These are phyloP conservation scores for Leptogaster cylindrica DNA, from an alignment of 2,888 invertebrate genomes.

Conservation along the genomic window DNA sequence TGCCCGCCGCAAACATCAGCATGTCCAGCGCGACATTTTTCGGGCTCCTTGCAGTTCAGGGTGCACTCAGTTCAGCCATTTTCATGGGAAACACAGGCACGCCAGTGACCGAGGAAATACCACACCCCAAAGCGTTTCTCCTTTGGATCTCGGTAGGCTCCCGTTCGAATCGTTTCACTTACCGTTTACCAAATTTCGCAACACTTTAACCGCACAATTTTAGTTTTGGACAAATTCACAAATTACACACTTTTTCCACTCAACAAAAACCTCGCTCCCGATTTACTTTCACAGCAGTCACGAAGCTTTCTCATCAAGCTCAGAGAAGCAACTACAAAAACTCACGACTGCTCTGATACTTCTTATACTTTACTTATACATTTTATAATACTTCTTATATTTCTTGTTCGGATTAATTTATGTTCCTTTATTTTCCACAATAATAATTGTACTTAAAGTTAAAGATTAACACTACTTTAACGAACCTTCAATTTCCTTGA, in stretches of 20 bases:
- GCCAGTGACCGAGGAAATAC: constrained; percentile 13
- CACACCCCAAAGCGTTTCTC: constrained; percentile 17
- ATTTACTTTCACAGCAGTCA: constrained; percentile 20
- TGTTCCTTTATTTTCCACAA: too few relatives aligned
- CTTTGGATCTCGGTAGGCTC: background rate
- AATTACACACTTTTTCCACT: constrained; percentile 18
- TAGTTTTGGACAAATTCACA: constrained; percentile 18
- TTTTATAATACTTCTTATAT: too few relatives aligned
- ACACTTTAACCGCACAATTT: constrained; percentile 12
- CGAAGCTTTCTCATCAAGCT: constrained; percentile 23
- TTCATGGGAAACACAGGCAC: constrained; percentile 24
- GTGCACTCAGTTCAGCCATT: constrained; percentile 30
- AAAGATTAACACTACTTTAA: too few relatives aligned
- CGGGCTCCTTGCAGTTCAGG: background rate
- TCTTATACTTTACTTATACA: too few relatives aligned
- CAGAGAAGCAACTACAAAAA: constrained; percentile 33
- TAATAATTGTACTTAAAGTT: too few relatives aligned
- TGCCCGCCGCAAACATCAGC: too few relatives aligned
- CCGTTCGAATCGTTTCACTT: constrained; percentile 34
- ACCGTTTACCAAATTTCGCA: constrained; percentile 47
- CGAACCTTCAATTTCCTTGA: constrained; percentile 1
- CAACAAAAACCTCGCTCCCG: constrained; percentile 25
- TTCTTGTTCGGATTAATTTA: too few relatives aligned
- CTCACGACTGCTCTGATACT: too few relatives aligned
- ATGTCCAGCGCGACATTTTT: constrained; percentile 3